phyloP scores from a whole-genome alignment of 1,140 invertebrate species.

The Neocloeon triangulifer region DNA sequence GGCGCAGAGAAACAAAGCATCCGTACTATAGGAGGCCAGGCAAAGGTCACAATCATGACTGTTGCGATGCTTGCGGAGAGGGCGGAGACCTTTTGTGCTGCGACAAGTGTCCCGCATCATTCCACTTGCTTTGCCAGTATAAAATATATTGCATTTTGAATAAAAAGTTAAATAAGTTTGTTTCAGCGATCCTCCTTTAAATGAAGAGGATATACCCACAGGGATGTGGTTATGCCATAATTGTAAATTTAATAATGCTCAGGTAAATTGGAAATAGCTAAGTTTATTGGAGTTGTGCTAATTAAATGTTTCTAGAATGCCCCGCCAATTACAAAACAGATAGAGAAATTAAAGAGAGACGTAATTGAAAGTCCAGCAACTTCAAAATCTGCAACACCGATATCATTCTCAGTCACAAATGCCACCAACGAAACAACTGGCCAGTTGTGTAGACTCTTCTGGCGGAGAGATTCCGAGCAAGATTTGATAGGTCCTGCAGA shows the following conservation, averaged over 20 bases:
- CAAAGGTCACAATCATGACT: constrained; percentile 78
- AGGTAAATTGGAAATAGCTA: no score
- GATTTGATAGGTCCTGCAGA: no score
- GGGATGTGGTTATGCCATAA: constrained; percentile 78
- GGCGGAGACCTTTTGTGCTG: constrained; percentile 90
- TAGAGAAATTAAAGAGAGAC: no score
- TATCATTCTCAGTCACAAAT: no score
- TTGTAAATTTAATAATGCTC: constrained; percentile 23
- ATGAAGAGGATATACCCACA: constrained; percentile 67
- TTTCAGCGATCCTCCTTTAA: constrained; percentile 67
- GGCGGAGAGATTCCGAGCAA: no score
- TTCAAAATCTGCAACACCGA: no score
- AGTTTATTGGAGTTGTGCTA: no score
- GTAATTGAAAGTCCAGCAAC: no score
- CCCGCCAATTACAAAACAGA: no score
- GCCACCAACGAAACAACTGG: no score
- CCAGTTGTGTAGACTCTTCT: no score
- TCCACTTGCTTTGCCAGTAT: constrained; percentile 84
- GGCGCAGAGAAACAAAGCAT: constrained; percentile 32
- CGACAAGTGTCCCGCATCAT: constrained; percentile 82
- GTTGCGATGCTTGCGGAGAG: constrained; percentile 78
- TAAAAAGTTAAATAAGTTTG: constrained; percentile 3
- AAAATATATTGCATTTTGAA: neutral
- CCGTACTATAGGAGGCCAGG: constrained; percentile 68
- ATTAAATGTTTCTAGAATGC: no score